Base-by-base conservation (phyloP, 35 echinoderm and acorn worm genomes). In the Apostichopus parvimensis region DNA sequence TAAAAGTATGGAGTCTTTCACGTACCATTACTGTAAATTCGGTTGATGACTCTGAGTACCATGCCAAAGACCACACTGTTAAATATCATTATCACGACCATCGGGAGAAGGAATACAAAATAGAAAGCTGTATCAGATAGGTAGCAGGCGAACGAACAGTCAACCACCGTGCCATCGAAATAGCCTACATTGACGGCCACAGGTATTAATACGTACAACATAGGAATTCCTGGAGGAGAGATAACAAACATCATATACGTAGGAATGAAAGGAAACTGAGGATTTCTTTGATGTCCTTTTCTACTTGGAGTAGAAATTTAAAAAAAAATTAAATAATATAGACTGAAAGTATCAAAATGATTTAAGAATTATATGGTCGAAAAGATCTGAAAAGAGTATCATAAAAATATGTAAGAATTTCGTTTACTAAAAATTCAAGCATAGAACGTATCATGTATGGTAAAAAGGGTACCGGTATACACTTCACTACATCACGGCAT, bases 61-160 rank as follows among this genome's bases (percentile, higher is more conserved):
- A 98, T 88, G 5, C 64, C 97, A 88, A 98, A 98, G 25, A 98
- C 97, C 12, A 93, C 82, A 77, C 95, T 96, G 87, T 98, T 98
- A 77, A 94, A 98, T 13, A 96, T 68, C 17, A 98, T 93, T 91
- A 98, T 98, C 5, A 95, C 62, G 4, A 94, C 14, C 97, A 98
- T 98, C 0, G 97, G 97, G 14, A 94, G 79, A 0, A 98, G 56
- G 45, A 98, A 98, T 9, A 98, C 82, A 23, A 82, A 93, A 79
- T 94, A 96, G 57, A 98, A 95, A 0, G 93, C 93, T 57, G 83
- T 66, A 26, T 79, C 57, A 9, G 92, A 95, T 28, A 98, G 68
- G 84, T 94, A 85, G 61, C 95, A 96, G 11, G 90, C 93, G 61
- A 52, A 90, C n/a, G 55, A 57, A 45, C 94, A 95, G 55, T 92